phyloP scores from a whole-genome alignment of 2,888 invertebrate genomes.

The Crocallis elinguaria region DNA sequence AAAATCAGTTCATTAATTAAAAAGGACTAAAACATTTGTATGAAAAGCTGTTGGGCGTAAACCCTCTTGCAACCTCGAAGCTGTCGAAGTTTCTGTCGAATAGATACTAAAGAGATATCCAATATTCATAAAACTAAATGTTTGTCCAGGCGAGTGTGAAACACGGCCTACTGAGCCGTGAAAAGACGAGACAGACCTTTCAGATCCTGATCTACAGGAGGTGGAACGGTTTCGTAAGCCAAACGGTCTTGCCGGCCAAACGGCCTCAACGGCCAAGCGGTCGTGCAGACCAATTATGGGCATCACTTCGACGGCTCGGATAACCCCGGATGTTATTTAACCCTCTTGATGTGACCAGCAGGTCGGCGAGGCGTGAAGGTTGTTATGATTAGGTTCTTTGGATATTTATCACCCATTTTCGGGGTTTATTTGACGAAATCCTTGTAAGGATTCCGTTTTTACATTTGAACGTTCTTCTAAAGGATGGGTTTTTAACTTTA shows the following conservation, averaged over 20 bases:
- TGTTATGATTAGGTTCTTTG: background rate
- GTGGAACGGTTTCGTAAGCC: background rate
- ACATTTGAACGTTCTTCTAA: no score
- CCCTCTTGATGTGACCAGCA: background rate
- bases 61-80: no score
- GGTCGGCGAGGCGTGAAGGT: background rate
- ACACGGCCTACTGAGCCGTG: conserved; percentile 29
- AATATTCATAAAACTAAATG: conserved; percentile 33
- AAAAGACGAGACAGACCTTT: conserved; percentile 22
- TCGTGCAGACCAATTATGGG: conserved; percentile 13
- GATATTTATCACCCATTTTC: background rate
- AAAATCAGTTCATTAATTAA: no score
- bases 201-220: conserved; percentile 1
- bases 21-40: no score
- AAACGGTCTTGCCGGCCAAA: background rate
- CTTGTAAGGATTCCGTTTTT: no score
- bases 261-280: background rate
- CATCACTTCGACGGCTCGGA: conserved; percentile 3
- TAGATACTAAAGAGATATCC: conserved; percentile 11
- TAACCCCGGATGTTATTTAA: conserved; percentile 3
- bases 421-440: no score
- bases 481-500: no score
- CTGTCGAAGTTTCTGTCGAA: no score
- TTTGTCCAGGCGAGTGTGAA: conserved; percentile 29
- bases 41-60: no score